phyloP scores from a whole-genome alignment of 2,113 vertebrate genomes.

The Dicaeum eximium region DNA sequence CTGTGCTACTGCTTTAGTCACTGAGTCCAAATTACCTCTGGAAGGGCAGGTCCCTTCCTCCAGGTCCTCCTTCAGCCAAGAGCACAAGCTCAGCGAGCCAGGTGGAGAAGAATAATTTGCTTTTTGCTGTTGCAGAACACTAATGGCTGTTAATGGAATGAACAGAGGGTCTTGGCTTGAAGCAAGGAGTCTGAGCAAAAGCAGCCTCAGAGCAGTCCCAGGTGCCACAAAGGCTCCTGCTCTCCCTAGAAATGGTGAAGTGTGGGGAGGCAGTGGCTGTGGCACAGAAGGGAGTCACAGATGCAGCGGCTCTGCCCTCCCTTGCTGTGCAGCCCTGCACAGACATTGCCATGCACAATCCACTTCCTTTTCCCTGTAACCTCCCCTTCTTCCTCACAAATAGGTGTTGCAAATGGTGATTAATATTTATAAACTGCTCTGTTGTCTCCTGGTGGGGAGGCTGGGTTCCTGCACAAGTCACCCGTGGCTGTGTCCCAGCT shows the following conservation, averaged over 20 bases:
- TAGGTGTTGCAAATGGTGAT: background rate
- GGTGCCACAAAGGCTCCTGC: background rate
- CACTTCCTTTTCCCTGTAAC: background rate
- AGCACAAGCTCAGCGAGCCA: background rate
- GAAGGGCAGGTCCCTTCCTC: background rate
- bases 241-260: background rate
- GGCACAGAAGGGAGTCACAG: background rate
- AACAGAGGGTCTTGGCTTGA: background rate
- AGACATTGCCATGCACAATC: background rate
- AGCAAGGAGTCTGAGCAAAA: background rate
- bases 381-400: background rate
- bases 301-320: background rate
- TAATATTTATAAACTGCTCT: conserved; percentile 11
- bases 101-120: background rate
- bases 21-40: background rate
- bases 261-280: background rate
- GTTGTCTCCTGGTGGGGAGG: background rate
- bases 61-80: background rate
- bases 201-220: fast-evolving
- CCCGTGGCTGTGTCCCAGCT: background rate
- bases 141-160: background rate
- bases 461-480: background rate
- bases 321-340: background rate
- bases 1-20: background rate
- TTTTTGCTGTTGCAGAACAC: background rate